Evolutionary conservation across 2,797 vertebrate genomes (phyloP), one percentile per base, ranked within the genome.

Genomic region (Sorex maritimensis): DNA sequence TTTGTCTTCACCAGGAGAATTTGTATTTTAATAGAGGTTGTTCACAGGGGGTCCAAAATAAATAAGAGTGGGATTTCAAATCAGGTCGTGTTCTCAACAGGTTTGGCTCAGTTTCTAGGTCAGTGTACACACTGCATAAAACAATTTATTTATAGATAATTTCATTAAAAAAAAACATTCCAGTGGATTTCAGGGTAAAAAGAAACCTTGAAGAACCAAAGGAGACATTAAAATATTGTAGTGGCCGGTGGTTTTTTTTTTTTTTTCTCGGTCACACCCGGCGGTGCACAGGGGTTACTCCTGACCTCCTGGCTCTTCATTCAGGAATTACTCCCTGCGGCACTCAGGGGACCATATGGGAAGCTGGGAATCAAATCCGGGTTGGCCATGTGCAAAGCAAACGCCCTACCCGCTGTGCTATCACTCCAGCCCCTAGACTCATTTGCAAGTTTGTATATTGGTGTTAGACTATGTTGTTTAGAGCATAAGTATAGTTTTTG

Each of bases 81-180:
- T 85, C n/a, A 91, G 84, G 88, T 93, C 84, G 88, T 71, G 34
- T 88, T 90, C 90, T 90, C 80, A 92, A 30, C 52, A 81, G 58
- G 21, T 77, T 91, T 84, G 74, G 63, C 34, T 85, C 23, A 46
- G 30, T 92, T 96, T 92, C 75, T 94, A 85, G 90, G 65, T 26
- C 61, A 81, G 11, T 77, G 7, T 78, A 88, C 61, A 82, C 67
- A 79, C n/a, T 92, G 83, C 71, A 81, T 82, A 81, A 94, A 92
- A 61, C 30, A 89, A 68, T 92, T 94, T 85, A 84, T 92, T 91
- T 71, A 58, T 81, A 92, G 78, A 49, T 12, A 67, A 23, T 46
- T 81, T 93, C 49, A 34, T 89, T 85, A 68, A 86, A 78, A 44
- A 44, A 61, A 61, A 19, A 3, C 15, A 19, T 61, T 61, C 15